Evolutionary conservation across 2,888 invertebrate species (phyloP).

Genomic region (Mellilla xanthometata): DNA sequence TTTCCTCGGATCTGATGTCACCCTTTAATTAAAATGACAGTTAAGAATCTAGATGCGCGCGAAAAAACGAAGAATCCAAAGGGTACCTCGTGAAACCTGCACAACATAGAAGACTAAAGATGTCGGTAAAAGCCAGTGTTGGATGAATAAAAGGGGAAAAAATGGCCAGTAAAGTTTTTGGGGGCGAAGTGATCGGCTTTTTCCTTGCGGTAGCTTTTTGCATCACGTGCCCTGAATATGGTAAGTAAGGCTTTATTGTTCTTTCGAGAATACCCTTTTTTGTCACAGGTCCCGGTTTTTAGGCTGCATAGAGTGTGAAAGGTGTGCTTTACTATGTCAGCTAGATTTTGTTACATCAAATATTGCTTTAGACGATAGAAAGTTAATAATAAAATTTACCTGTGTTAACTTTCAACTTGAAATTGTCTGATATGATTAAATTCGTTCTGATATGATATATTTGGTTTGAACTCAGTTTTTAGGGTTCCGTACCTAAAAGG

Average conservation of each 20-base stretch:
- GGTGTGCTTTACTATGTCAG: neutral
- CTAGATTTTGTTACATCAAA: no score
- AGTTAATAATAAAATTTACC: no score
- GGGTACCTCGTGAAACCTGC: slow-evolving; percentile 57
- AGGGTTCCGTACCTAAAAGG: no score
- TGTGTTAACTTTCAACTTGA: no score
- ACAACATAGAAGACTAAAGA: slow-evolving; percentile 62
- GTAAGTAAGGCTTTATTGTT: slow-evolving; percentile 49
- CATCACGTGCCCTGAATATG: slow-evolving; percentile 75
- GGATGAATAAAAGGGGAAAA: slow-evolving; percentile 68
- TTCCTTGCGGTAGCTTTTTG: slow-evolving; percentile 73
- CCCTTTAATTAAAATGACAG: slow-evolving; percentile 48
- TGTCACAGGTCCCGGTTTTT: slow-evolving; percentile 11
- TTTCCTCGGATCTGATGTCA: slow-evolving; percentile 32
- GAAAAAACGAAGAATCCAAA: slow-evolving; percentile 56
- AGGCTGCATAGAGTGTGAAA: neutral
- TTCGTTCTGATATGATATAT: no score
- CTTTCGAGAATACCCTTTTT: slow-evolving; percentile 16
- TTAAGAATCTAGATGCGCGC: slow-evolving; percentile 44
- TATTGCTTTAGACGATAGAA: no score
- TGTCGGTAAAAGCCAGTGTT: slow-evolving; percentile 72
- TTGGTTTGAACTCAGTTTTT: no score
- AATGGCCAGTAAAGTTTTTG: slow-evolving; percentile 72
- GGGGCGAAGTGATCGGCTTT: slow-evolving; percentile 71
- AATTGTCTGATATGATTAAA: no score